Evolutionary conservation across 2,797 vertebrate species (phyloP), one percentile per base, ranked within the genome.

Genomic region (Enteromius fasciolatus): DNA sequence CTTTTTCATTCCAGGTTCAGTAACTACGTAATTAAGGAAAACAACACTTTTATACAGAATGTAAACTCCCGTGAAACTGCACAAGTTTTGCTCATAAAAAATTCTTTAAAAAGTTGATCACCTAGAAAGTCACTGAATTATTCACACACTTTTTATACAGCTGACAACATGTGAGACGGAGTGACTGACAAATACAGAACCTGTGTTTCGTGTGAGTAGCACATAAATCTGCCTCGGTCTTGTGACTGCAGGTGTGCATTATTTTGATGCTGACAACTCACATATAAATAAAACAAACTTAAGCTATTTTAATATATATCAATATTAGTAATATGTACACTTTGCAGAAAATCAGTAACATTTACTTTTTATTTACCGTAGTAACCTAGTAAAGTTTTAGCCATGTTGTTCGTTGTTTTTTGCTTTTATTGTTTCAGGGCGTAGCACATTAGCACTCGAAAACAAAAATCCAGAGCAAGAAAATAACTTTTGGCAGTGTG

Each of bases 181-280:
- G 17, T 4, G 18, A 63, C 3, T 36, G 12, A 54, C 15, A 79
- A 48, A 54, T 72, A 11, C 2, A n/a, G 39, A 46, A 73, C 64
- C 12, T 72, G n/a, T 83, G 41, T 64, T 46, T 44, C 63, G 28
- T 83, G 76, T 64, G 46, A 63, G 25, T 33, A 72, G 41, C 33
- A 5, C 12, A 41, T 44, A 61, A 28, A 61, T 28, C 23, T 15
- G 15, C 76, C 25, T 46, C n/a, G 5, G 15, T 33, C 28, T 20
- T 3, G 18, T 74, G 28, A 23, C 48, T 66, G 15, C 9, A 67
- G 10, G 31, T 18, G 15, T 31, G 61, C 31, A 3, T 31, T 31
- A 31, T 63, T 63, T 31, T 63, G 25, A 63, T 31, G 17, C 59
- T 63, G 25, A 44, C 59, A 61, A 61, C 57, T 61, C 10, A 50